Evolutionary conservation across 2,113 vertebrate genomes (phyloP).

Genomic region (Pampusana beccarii): DNA sequence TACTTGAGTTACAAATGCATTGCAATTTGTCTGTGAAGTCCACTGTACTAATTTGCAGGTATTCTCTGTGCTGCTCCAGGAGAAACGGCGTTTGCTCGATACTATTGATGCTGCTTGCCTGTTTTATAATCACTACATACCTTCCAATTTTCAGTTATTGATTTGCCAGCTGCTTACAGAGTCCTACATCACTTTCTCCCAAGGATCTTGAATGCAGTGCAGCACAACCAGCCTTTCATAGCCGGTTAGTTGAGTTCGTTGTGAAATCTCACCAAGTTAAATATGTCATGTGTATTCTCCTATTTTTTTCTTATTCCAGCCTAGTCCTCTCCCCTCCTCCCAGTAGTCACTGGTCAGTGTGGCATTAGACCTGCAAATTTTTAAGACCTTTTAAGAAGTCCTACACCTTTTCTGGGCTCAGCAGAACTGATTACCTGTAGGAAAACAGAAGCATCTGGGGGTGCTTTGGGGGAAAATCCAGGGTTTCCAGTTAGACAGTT

Average conservation of each 20-base stretch:
- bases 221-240: not conserved
- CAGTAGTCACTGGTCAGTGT: not conserved
- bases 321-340: not conserved
- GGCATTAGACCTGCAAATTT: not conserved
- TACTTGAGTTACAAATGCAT: not conserved
- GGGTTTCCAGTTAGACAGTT: not conserved
- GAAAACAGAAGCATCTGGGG: not conserved
- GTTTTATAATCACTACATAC: not conserved
- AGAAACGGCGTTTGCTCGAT: not conserved
- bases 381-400: not conserved
- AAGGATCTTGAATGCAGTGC: not conserved
- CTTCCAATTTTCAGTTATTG: not conserved
- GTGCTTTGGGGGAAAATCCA: not conserved
- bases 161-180: not conserved
- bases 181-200: not conserved
- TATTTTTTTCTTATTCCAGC: not conserved
- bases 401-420: not conserved
- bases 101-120: not conserved
- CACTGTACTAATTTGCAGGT: fast-evolving
- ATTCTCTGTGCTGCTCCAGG: not conserved
- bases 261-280: not conserved
- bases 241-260: not conserved
- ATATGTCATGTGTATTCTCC: not conserved
- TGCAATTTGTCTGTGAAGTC: not conserved
- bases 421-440: not conserved